phyloP scores from a whole-genome alignment of 2,888 invertebrate species.

The Notodonta dromedarius region DNA sequence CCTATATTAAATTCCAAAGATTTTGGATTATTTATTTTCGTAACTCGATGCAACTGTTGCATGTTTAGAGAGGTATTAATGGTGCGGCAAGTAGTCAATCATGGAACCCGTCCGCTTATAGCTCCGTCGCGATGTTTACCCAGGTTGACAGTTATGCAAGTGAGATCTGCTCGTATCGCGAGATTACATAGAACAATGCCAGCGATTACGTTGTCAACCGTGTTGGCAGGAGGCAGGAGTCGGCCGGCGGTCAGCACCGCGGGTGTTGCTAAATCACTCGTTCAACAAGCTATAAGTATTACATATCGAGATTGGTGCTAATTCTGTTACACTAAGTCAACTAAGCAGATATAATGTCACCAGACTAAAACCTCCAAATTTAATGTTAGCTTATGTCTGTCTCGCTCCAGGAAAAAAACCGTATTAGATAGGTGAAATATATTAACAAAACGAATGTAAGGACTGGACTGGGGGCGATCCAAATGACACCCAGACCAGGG shows the following conservation, averaged over 20 bases:
- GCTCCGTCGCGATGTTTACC: slow-evolving; percentile 67
- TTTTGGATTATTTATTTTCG: too few relatives aligned
- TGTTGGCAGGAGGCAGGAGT: slow-evolving; percentile 63
- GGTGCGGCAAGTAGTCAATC: slow-evolving; percentile 71
- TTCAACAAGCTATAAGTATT: slow-evolving; percentile 70
- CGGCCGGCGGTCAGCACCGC: slow-evolving; percentile 45
- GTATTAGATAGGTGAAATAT: too few relatives aligned
- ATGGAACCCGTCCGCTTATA: slow-evolving; percentile 76
- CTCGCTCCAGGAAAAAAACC: too few relatives aligned
- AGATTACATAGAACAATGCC: slow-evolving; percentile 80
- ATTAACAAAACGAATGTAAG: too few relatives aligned
- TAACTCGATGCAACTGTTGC: slow-evolving; percentile 54
- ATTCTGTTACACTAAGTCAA: too few relatives aligned
- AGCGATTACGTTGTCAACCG: slow-evolving; percentile 77
- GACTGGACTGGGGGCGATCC: too few relatives aligned
- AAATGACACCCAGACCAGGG: too few relatives aligned
- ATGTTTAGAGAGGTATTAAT: slow-evolving; percentile 70
- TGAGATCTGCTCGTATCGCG: slow-evolving; percentile 73
- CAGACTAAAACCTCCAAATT: too few relatives aligned
- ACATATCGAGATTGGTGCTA: slow-evolving; percentile 63
- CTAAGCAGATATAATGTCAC: too few relatives aligned
- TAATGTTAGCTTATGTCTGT: too few relatives aligned
- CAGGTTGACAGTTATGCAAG: slow-evolving; percentile 79
- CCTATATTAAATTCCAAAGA: too few relatives aligned
- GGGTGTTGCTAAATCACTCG: slow-evolving; percentile 78